Evolutionary conservation across 2,113 vertebrate genomes (phyloP).

Genomic region (Protobothrops mucrosquamatus): DNA sequence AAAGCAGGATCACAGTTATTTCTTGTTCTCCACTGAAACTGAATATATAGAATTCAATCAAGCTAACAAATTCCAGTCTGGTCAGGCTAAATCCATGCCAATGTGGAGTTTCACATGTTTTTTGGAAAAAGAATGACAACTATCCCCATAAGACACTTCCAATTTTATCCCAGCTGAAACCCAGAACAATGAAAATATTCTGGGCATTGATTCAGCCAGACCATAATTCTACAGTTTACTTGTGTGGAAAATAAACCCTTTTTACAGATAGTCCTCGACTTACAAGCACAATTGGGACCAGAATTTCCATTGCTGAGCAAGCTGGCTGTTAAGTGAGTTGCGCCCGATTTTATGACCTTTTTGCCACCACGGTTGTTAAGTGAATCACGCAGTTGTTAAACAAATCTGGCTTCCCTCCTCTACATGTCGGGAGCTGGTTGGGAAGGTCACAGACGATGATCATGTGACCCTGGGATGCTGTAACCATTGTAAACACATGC

Average conservation of each 20-base stretch:
- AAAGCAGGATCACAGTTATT: neutral
- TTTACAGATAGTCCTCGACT: neutral
- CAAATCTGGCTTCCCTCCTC: neutral
- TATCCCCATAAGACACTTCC: neutral
- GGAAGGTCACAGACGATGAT: neutral
- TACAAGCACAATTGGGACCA: neutral
- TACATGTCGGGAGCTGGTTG: neutral
- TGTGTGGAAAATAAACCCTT: neutral
- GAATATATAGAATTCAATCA: neutral
- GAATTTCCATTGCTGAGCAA: neutral
- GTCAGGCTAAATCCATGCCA: neutral
- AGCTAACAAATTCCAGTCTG: neutral
- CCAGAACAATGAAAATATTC: neutral
- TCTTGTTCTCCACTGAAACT: neutral
- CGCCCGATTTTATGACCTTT: neutral
- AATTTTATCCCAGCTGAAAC: neutral
- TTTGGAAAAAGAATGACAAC: neutral
- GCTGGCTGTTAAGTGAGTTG: neutral
- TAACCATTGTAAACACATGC: neutral
- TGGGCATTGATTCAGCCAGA: neutral
- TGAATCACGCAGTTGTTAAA: neutral
- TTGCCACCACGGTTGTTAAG: neutral
- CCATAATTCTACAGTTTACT: neutral
- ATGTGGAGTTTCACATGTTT: neutral
- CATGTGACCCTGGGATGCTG: neutral